These are phyloP conservation scores for Triplophysa yarkandensis DNA, from an alignment of 2,797 vertebrate species.

Conservation along the genomic window DNA sequence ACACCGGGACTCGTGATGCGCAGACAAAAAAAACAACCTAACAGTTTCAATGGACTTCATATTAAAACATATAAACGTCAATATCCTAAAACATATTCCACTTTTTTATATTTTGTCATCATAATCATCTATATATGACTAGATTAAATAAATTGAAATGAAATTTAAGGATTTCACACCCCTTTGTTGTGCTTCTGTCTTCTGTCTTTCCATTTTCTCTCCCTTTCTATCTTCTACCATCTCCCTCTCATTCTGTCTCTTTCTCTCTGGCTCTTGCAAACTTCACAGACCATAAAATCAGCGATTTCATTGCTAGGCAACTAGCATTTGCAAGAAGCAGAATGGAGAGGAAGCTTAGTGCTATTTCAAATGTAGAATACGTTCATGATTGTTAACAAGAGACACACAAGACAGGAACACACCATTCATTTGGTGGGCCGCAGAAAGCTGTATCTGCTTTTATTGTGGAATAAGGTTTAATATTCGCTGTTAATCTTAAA, in stretches of 20 bases:
- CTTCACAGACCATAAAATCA: constrained; percentile 78
- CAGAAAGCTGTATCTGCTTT: background rate
- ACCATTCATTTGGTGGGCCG: background rate
- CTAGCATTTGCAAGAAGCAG: constrained; percentile 75
- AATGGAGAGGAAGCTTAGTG: constrained; percentile 49
- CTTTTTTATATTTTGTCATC: constrained; percentile 28
- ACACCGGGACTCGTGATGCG: background rate
- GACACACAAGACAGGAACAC: constrained; percentile 24
- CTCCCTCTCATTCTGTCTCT: constrained; percentile 38
- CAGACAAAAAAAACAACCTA: constrained; percentile 8
- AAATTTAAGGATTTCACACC: constrained; percentile 65
- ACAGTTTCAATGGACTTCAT: background rate
- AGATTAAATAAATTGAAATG: constrained; percentile 55
- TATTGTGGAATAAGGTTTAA: background rate
- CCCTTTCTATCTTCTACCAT: constrained; percentile 1
- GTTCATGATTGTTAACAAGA: constrained; percentile 40
- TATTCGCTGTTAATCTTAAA: background rate
- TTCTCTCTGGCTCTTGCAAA: constrained; percentile 55
- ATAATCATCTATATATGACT: constrained; percentile 12
- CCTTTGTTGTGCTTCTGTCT: constrained; percentile 62
- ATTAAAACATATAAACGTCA: too few relatives aligned
- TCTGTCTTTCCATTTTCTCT: constrained; percentile 28
- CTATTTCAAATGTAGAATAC: constrained; percentile 42
- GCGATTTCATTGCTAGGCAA: constrained; percentile 84
- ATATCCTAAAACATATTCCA: constrained; percentile 37